Percentiles rank a stretch among this genome's conserved stretches.
Evolutionary conservation across 2,113 vertebrate genomes (phyloP).

Genomic region (Desmodus rotundus): DNA sequence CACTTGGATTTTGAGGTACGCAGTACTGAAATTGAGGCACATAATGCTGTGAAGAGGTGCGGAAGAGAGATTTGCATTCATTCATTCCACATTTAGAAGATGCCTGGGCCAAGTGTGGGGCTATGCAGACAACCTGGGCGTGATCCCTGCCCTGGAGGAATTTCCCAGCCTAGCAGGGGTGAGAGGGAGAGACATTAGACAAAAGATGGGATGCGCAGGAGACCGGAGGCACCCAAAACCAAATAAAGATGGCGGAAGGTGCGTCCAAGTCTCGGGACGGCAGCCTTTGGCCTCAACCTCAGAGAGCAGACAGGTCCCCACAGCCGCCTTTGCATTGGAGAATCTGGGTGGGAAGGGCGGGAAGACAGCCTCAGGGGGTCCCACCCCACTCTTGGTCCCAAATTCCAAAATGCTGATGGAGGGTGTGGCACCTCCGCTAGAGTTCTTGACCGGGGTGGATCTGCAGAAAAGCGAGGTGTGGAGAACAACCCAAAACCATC

Average conservation of each 20-base stretch:
- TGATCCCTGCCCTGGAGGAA: background rate
- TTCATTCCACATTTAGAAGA: background rate
- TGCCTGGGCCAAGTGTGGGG: background rate
- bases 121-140: background rate
- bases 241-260: rapidly evolving
- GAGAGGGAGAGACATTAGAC: background rate
- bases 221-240: rapidly evolving
- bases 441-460: background rate
- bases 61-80: background rate
- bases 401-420: background rate
- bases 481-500: background rate
- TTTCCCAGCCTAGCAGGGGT: background rate
- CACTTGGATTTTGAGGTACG: background rate
- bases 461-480: background rate
- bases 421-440: background rate
- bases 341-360: rapidly evolving
- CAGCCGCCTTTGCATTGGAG: rapidly evolving
- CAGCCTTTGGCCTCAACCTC: background rate
- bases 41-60: rapidly evolving
- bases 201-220: rapidly evolving
- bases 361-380: rapidly evolving
- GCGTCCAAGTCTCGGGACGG: rapidly evolving
- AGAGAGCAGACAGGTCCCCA: rapidly evolving
- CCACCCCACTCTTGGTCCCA: background rate
- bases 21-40: background rate